Base-by-base conservation (phyloP, 2,797 vertebrate genomes). In the Champsocephalus gunnari region DNA sequence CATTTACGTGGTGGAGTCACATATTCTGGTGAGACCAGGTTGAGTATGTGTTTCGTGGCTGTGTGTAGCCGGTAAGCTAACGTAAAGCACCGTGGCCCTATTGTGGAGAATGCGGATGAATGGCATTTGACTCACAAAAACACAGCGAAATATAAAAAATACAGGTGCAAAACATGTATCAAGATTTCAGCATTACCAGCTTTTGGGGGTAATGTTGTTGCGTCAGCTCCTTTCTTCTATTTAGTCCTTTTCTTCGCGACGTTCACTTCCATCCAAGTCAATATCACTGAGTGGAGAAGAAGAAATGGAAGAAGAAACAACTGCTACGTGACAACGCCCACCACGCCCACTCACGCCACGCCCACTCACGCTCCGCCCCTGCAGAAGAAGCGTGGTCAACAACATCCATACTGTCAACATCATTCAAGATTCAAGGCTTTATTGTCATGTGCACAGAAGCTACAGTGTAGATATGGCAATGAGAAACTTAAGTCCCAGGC, bases 151-250 rank as follows among this genome's bases (percentile, higher is more conserved):
- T n/a, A 21, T 13, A 13, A 12, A 0, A 11, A 2, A 19, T 0
- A 43, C 14, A 21, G 0, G 3, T 0, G 0, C 13, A 1, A 32
- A 38, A 47, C 4, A 8, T n/a, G 1, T 16, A 0, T 4, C 11
- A 2, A 24, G 2, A 2, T 41, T 13, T 12, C n/a, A 13, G 14
- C 43, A 88, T 90, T 80, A 93, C 91, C 91, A 91, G 90, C 74
- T 77, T 85, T 65, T 19, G 34, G 12, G 6, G 59, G 55, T 34
- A 34, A 13, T 53, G 34, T 73, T 74, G 48, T 12, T 55, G 68
- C 75, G 80, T 75, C 56, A 57, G 53, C 73, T 73, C 71, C 64
- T 53, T 59, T 60, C 67, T 56, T 13, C 56, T 75, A 12, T 56
- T 66, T 80, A 61, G 9, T 19, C 45, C 32, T 70, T 73, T 34